Evolutionary conservation across 2,797 vertebrate genomes (phyloP), one percentile per base, ranked within the genome.

Genomic region (Australoheros facetus): DNA sequence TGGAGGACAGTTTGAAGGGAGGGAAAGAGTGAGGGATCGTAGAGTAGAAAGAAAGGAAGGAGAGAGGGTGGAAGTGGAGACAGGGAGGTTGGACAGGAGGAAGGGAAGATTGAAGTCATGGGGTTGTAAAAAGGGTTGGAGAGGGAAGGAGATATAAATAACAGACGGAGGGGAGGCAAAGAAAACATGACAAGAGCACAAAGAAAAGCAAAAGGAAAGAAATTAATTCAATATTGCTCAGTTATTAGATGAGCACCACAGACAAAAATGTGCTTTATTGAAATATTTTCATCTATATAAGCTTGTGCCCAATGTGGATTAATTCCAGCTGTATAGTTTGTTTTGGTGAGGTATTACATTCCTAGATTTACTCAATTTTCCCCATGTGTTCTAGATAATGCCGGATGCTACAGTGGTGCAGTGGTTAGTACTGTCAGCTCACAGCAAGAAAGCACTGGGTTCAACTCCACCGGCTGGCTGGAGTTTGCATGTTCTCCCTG

Each of bases 1-100:
- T 37, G 81, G 83, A 89, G 88, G 71, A 84, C 83, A 85, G 83
- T 77, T 78, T 30, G 73, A 86, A 87, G 81, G 73, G 75, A 78
- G 75, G 56, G 58, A 81, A 75, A 64, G 55, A 84, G 71, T 79
- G 78, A 78, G 55, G 39, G 76, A 84, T 51, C 13, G 51, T 74
- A 82, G 56, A 80, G 64, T 59, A 81, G 12, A 19, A 66, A 58
- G 42, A 82, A 71, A 51, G 45, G n/a, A 81, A 37, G 48, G 23
- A 73, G 56, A 56, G 37, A 78, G 73, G 34, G 54, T 32, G 56
- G 71, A 77, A 69, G 77, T 60, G 59, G 78, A 75, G 64, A 75
- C n/a, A 62, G 60, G 71, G 45, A 62, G 69, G 70, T 54, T 21
- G 55, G 62, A 70, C 32, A 72, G 57, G 13, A 72, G 34, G 73